Base-by-base conservation (phyloP, 1,140 invertebrate species). In the Saccostrea glomerata region DNA sequence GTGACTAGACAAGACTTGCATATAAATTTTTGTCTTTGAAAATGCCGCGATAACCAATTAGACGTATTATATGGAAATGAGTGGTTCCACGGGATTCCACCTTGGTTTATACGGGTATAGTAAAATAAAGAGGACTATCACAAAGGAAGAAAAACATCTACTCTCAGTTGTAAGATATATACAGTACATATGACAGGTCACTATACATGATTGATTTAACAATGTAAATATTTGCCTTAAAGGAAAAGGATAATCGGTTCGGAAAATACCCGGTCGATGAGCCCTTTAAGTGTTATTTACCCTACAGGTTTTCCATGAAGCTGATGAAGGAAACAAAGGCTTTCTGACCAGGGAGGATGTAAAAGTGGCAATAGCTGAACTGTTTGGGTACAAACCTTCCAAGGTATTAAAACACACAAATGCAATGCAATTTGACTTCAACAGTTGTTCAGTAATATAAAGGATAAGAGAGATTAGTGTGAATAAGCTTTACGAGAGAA, bases 371-470 rank as follows among this genome's bases (percentile, higher is more conserved):
- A 85, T 92, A 0, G 89, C 94, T 25, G 91, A 92, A 60, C 84
- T 95, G 73, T 92, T 94, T 91, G 94, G 94, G 83, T 94, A 94
- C 85, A 94, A 94, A 89, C 93, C 93, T 47, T 93, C 92, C 12
- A 94, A 94, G 92, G 94, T n/a, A n/a, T n/a, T 94, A 90, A 77
- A 36, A 40, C 6, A 3, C 6, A 47, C 40, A 47, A 2, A n/a
- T n/a, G n/a, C 40, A 47, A 47, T 47, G 40, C 40, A 47, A 47
- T 47, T 47, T 47, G 40, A 47, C 40, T 6, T 47, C 40, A 47
- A 6, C 6, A n/a, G n/a, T n/a, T n/a, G n/a, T n/a, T n/a, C n/a
- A n/a, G 40, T 47, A 47, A 47, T 3, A 3, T 2, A 6, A 47
- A 47, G 40, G 40, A 2, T 47, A 47, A 47, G 40, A 47, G 6